Evolutionary conservation across 2,888 invertebrate genomes (phyloP), one percentile per base, ranked within the genome.

Genomic region (Eueremaeus valkanovi): DNA sequence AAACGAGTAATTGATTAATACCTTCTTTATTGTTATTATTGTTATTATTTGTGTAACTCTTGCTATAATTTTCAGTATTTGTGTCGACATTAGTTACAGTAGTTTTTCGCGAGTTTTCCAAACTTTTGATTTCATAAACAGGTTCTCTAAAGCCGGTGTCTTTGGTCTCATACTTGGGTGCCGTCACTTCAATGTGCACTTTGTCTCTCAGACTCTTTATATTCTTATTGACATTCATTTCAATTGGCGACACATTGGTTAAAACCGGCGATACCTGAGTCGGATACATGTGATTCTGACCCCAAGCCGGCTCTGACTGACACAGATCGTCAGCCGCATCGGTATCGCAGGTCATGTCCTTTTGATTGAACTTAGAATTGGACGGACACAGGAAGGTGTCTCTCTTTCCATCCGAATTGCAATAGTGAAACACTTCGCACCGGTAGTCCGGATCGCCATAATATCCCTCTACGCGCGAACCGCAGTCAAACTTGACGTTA

Each of bases 391-490:
- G 70, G 40, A 80, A 79, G 16, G 79, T 78, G 66, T 76, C 79
- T 21, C 79, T 51, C 21, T 73, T 74, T 27, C 80, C 80, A 61
- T 78, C 74, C 0, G 75, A 70, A 21, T 78, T 78, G 49, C 80
- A 80, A 70, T 80, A 80, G 31, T 80, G 80, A 73, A 80, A 80
- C 24, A 80, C 79, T 76, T 80, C 79, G 75, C 80, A 80, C 21
- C 78, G 55, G 72, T 79, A 80, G 73, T 79, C 77, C 18, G 76
- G 49, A 73, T 80, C 80, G 13, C 79, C 77, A 45, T 79, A 80
- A 73, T 80, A 80, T 3, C 79, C 79, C 45, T 78, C 78, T 36
- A 73, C 73, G 45, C 78, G 77, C 5, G 78, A 78, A n/a, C 49
- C 45, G 58, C 80, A 80, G 63, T 80, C 77, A 55, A 80, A 80